Percentiles rank a stretch among this genome's conserved stretches.
Conservation (phyloP, 92 coral and sea anemone species). For the Galaxea fascicularis region DNA sequence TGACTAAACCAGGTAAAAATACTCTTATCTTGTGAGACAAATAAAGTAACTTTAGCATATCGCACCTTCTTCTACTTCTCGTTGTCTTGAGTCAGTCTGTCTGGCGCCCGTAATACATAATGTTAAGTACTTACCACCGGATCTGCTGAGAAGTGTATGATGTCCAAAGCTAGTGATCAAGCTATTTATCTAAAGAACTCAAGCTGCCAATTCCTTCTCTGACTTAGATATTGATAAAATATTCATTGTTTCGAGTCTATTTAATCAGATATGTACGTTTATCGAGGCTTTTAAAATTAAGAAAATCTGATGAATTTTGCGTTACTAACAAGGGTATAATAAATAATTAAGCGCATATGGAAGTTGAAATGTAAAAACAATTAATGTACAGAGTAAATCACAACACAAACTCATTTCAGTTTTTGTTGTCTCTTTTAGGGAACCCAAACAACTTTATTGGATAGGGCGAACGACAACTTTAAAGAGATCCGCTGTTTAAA, state of each 20-base stretch:
- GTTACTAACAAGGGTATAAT: not conserved
- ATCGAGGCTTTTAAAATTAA: not conserved
- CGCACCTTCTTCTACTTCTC: not conserved
- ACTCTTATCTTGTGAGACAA: not conserved
- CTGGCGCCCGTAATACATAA: not conserved
- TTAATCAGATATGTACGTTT: slow-evolving; percentile 1
- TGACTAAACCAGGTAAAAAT: too few relatives aligned
- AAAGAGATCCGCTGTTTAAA: not conserved
- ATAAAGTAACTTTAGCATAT: too few relatives aligned
- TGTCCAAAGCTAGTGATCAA: not conserved
- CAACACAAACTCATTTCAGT: not conserved
- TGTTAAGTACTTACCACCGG: not conserved
- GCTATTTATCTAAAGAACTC: not conserved
- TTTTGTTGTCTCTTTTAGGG: not conserved
- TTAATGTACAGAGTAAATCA: not conserved
- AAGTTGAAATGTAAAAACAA: not conserved
- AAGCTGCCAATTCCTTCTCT: not conserved
- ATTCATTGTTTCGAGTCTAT: slow-evolving; percentile 11
- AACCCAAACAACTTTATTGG: not conserved
- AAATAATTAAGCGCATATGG: not conserved
- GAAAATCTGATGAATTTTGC: not conserved
- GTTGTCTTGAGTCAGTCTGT: not conserved
- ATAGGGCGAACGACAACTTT: not conserved
- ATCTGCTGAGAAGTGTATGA: not conserved
- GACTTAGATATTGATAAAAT: not conserved